Base-by-base conservation (phyloP, 53 echinoderm and acorn worm genomes). In the Apostichopus leukothele region DNA sequence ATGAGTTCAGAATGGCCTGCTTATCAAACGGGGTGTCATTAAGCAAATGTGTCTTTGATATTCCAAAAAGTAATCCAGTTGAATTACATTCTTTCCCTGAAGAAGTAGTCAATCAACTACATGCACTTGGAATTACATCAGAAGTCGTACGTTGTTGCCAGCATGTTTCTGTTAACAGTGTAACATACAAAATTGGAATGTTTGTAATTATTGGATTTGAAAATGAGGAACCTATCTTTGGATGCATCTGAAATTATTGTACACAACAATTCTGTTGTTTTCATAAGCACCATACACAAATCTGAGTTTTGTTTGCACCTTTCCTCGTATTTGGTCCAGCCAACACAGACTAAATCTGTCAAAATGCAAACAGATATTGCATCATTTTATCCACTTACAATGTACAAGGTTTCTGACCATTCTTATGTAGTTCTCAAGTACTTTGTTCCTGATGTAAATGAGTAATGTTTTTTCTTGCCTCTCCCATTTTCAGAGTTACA, bases 1-100 rank as follows among this genome's bases (percentile, higher is more conserved):
- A 78, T 52, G 78, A 78, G 51, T 51, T 78, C 7, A 78, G 78
- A 78, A 78, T 78, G 78, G 78, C 78, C 50, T 78, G 78, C 78
- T 51, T 78, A 16, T 26, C 7, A 78, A 13, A 1, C 25, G 78
- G 78, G 52, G 7, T 7, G 1, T 78, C 78, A 78, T 5, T 78
- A 78, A 78, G 50, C 78, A 26, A 26, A 78, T 78, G 53, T 51
- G 78, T 26, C 6, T 78, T 39, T 78, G 78, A 78, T 50, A 78
- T 78, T 13, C 78, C 78, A 50, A 14, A 78, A 4, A 39, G 78
- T 50, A 78, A 78, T 52, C 78, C 78, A 11, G 51, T 78, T 78
- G 78, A 78, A 78, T 1, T 78, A 50, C 25, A 26, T 11, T 51
- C 9, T 50, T 78, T 78, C 78, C 52, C 78, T 51, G 78, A 78